phyloP scores from a whole-genome alignment of 2,113 vertebrate genomes.

The Eretmodus cyanostictus region DNA sequence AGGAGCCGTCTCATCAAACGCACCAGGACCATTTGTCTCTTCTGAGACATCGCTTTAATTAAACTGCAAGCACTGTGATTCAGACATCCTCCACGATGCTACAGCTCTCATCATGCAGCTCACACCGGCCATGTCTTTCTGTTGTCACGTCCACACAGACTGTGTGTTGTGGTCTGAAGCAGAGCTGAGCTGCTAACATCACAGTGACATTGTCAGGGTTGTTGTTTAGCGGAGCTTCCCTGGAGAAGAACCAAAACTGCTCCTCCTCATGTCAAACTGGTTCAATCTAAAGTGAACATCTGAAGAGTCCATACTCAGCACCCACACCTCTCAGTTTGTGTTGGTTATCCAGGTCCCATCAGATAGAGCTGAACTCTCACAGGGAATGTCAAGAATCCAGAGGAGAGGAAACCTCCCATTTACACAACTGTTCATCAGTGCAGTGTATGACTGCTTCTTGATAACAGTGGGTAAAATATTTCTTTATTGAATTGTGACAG shows the following conservation, averaged over 20 bases:
- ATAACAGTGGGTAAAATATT: not conserved
- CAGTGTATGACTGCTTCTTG: not conserved
- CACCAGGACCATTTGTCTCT: not conserved
- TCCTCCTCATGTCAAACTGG: fast-evolving
- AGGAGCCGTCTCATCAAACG: not conserved
- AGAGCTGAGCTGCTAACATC: not conserved
- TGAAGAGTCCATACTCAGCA: fast-evolving
- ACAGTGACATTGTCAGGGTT: not conserved
- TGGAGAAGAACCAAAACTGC: not conserved
- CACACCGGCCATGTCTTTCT: not conserved
- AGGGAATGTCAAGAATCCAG: not conserved
- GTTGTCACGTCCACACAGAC: not conserved
- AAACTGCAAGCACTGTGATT: not conserved
- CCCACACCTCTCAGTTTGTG: not conserved
- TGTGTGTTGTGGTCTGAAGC: not conserved
- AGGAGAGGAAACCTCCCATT: not conserved
- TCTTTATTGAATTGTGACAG: not conserved
- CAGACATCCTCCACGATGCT: not conserved
- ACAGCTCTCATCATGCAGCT: not conserved
- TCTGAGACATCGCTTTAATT: not conserved
- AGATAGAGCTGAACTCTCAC: not conserved
- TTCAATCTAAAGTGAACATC: fast-evolving
- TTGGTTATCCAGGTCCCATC: not conserved
- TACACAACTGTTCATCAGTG: not conserved
- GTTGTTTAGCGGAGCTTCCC: fast-evolving